Evolutionary conservation across 37 sponge, comb jelly and placozoan species (phyloP).

Genomic region (Beroe ovata): DNA sequence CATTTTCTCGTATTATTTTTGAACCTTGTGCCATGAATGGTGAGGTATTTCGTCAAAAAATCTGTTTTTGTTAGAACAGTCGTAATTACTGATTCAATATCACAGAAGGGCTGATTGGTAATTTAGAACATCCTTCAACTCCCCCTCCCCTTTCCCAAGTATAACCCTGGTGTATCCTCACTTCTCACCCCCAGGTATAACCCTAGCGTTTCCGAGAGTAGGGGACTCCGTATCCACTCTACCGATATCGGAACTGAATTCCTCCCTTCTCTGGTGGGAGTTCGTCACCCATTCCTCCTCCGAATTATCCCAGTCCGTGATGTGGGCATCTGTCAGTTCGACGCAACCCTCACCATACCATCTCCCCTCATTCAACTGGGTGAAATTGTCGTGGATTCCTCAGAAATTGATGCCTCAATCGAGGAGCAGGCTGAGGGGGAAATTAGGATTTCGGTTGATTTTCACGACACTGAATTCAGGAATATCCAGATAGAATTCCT

Average conservation of each 20-base stretch:
- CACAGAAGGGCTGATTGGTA: too few species aligned
- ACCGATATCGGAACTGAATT: conserved; percentile 43
- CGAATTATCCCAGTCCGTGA: background rate
- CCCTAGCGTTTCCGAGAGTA: background rate
- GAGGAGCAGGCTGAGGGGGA: too few species aligned
- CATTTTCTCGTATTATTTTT: too few species aligned
- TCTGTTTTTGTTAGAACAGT: too few species aligned
- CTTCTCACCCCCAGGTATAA: background rate
- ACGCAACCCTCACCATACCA: conserved; percentile 26
- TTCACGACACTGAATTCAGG: background rate
- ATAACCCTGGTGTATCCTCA: too few species aligned
- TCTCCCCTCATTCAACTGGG: background rate
- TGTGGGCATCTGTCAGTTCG: background rate
- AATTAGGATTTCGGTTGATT: background rate
- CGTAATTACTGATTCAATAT: too few species aligned
- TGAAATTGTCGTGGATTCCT: background rate
- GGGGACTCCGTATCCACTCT: conserved; percentile 15
- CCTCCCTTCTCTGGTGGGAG: background rate
- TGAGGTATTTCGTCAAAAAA: too few species aligned
- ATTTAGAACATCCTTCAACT: too few species aligned
- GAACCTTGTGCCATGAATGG: too few species aligned
- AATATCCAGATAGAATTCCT: background rate
- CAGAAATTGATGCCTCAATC: background rate
- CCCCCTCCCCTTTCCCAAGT: too few species aligned
- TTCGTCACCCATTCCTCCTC: conserved; percentile 32